Conservation (phyloP, 2,888 invertebrate species). For the Trichacis sp. region DNA sequence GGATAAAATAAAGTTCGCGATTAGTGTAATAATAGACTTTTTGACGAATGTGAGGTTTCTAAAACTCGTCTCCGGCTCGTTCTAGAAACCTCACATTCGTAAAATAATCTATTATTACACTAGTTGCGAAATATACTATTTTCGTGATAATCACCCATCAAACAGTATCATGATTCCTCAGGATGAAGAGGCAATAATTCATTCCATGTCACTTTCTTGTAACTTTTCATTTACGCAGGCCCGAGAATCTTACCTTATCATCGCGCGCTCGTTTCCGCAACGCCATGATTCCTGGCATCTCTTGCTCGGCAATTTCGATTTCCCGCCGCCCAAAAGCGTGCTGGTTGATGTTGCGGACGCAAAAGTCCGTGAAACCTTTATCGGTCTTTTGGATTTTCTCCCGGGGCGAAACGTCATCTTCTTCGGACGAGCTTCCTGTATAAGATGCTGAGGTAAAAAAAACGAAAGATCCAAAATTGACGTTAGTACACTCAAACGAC, state of each 20-base stretch:
- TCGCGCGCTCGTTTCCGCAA: slow-evolving; percentile 90
- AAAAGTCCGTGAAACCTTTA: slow-evolving; percentile 88
- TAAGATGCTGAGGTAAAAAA: slow-evolving; percentile 67
- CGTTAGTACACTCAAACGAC: slow-evolving; percentile 7
- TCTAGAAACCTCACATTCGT: too few species aligned
- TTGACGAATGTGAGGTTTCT: too few species aligned
- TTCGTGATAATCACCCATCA: too few species aligned
- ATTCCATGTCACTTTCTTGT: neutral
- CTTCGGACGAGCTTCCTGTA: slow-evolving; percentile 92
- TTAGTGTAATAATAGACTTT: too few species aligned
- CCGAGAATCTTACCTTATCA: slow-evolving; percentile 74
- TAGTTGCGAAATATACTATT: too few species aligned
- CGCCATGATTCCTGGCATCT: slow-evolving; percentile 99
- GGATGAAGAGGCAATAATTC: too few species aligned
- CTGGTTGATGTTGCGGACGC: slow-evolving; percentile 93
- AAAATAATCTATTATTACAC: too few species aligned
- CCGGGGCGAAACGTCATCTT: slow-evolving; percentile 92
- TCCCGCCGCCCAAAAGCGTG: slow-evolving; percentile 94
- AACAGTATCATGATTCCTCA: too few species aligned
- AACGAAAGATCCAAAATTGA: neutral
- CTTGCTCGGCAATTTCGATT: slow-evolving; percentile 98
- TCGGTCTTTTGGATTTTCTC: slow-evolving; percentile 92
- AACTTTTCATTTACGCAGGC: neutral
- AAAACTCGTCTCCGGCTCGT: too few species aligned
- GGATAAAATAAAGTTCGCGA: too few species aligned